Evolutionary conservation across 2,888 invertebrate genomes (phyloP).

Genomic region (Polietes domitor): DNA sequence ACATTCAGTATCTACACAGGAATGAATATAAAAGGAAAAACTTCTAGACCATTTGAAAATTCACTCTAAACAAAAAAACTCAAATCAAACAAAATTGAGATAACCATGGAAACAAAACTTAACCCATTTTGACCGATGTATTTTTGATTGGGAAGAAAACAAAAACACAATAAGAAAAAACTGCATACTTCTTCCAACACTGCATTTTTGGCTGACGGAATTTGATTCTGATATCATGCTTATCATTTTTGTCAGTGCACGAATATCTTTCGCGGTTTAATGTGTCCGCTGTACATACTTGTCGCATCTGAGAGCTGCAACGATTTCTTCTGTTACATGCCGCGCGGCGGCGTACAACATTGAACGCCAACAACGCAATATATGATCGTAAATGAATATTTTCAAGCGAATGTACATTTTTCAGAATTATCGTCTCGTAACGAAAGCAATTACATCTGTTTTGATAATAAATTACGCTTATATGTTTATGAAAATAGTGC

Average conservation of each 20-base stretch:
- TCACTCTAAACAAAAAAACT: too few relatives aligned
- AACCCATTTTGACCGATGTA: too few relatives aligned
- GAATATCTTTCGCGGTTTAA: slow-evolving; percentile 13
- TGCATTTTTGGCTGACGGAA: too few relatives aligned
- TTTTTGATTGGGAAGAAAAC: too few relatives aligned
- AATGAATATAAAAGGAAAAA: too few relatives aligned
- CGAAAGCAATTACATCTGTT: slow-evolving; percentile 46
- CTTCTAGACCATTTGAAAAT: too few relatives aligned
- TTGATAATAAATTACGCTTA: slow-evolving; percentile 24
- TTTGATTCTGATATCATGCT: too few relatives aligned
- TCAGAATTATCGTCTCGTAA: slow-evolving; percentile 47
- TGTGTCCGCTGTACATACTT: neutral
- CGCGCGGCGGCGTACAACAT: neutral
- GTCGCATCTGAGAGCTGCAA: neutral
- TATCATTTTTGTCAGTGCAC: neutral
- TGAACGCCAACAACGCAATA: slow-evolving; percentile 54
- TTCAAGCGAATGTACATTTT: slow-evolving; percentile 50
- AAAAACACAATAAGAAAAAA: too few relatives aligned
- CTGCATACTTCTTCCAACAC: too few relatives aligned
- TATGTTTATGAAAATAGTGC: slow-evolving; percentile 26
- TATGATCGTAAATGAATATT: slow-evolving; percentile 17
- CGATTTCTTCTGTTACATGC: slow-evolving; percentile 30
- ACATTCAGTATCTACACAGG: too few relatives aligned
- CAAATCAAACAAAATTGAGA: too few relatives aligned
- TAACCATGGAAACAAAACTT: too few relatives aligned